Base-by-base conservation (phyloP, 1,140 invertebrate genomes). In the Coenobita brevimanus region DNA sequence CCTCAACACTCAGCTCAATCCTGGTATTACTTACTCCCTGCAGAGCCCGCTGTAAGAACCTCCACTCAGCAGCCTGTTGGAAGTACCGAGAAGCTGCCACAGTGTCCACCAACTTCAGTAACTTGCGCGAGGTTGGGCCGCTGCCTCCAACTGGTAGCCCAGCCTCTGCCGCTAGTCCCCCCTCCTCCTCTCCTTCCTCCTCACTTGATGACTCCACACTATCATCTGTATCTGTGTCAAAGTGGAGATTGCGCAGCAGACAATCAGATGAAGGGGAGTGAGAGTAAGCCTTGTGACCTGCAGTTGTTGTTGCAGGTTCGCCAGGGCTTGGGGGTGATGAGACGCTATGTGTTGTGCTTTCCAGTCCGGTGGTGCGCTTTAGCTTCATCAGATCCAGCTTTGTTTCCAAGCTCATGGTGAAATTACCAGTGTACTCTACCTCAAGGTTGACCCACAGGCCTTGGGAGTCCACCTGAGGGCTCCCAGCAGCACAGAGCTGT, bases 401-500 rank as follows among this genome's bases (percentile, higher is more conserved):
- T 0, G 98, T 99, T 91, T 98, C 97, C n/a, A 99, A 95, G 1
- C 96, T 97, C 94, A 99, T 96, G 82, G 95, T 95, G 41, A 97
- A 95, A 75, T 95, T 95, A 46, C 98, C 98, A 91, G 96, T 95
- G 93, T 99, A 99, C 13, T 95, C 95, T 62, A 99, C 93, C 92
- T 98, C 96, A 17, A 99, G 93, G 93, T 99, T 97, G 3, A 98
- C 93, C 98, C 98, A 99, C 27, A 99, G 93, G 3, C 98, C 98
- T 90, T 96, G 95, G 85, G 97, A 95, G 93, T 99, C 97, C 46
- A 97, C 91, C 71, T 94, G 93, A 0, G 97, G 97, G 90, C 95
- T 94, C 41, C 94, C 94, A 41, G 96, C 94, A 73, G 95, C 94
- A 73, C 96, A 94, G 90, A 99, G 95, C 6, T 96, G 93, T 33